A percentile compares a stretch with the other conserved stretches of the same genome.
These are phyloP conservation scores for Mastigias papua DNA, from an alignment of 30 jellyfish, hydroid and myxozoan species.

Conservation along the genomic window DNA sequence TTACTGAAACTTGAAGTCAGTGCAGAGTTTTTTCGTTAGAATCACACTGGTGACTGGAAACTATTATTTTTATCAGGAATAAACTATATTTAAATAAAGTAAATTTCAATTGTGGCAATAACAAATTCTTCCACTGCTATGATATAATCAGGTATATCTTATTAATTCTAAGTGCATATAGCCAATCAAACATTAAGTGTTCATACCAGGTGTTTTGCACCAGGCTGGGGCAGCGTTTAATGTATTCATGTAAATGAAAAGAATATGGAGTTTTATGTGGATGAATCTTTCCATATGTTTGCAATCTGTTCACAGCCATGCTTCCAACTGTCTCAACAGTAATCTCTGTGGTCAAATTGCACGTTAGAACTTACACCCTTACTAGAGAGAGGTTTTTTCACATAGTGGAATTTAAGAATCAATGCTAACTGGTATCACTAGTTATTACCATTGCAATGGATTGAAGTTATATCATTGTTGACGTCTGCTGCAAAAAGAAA, in stretches of 20 bases:
- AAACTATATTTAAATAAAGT: too few species aligned
- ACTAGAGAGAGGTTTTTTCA: too few species aligned
- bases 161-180: background rate
- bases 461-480: too few species aligned
- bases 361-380: too few species aligned
- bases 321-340: conserved; percentile 23
- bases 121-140: background rate
- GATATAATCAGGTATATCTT: background rate
- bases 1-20: conserved; percentile 7
- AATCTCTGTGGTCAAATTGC: conserved; percentile 23
- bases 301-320: conserved; percentile 76
- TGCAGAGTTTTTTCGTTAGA: background rate
- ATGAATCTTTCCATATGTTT: conserved; percentile 53
- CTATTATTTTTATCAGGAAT: too few species aligned
- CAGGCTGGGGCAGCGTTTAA: conserved; percentile 79
- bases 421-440: too few species aligned
- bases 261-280: conserved; percentile 46
- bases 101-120: too few species aligned
- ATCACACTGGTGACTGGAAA: background rate
- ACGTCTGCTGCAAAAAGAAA: too few species aligned
- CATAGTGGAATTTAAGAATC: too few species aligned
- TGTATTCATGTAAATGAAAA: conserved; percentile 55
- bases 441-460: too few species aligned
- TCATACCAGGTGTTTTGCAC: conserved; percentile 70
- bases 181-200: conserved; percentile 40